Evolutionary conservation across 2,113 vertebrate species (phyloP), one percentile per base, ranked within the genome.

Genomic region (Tonatia bakeri): DNA sequence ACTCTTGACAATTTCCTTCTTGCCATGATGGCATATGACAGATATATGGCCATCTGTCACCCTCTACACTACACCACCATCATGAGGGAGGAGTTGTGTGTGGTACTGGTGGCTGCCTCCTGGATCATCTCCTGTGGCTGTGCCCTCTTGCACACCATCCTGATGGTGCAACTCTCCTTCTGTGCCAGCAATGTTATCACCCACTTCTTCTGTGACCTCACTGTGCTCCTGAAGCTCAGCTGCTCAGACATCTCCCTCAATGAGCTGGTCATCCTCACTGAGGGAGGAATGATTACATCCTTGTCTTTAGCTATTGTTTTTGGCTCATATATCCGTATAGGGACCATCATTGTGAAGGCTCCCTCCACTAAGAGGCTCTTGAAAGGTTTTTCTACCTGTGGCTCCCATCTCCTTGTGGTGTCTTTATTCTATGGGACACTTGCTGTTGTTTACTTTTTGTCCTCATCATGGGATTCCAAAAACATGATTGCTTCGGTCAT

Each of bases 331-430:
- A 16, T 89, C 3, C 0, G 0, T 6, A 98, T 98, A 54, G 54
- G 83, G 4, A 17, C 16, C 1, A 86, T 76, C 11, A 20, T 96
- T 19, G 38, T 97, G 16, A 96, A 13, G 17, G 52, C 40, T 1
- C 79, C 96, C 2, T 96, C 93, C 3, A 56, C 40, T 10, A 95
- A 80, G 50, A 92, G 33, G 50, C 15, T 90, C 7, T 81, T 64
- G 28, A 98, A 98, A 94, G 90, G 89, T 15, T 94, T 98, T 17
- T 97, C 97, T 20, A 98, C 97, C 0, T 98, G 97, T 87, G 85
- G 94, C 4, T 96, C 97, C 2, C 98, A 98, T 17, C 96, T 98
- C 26, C 67, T 90, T 19, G 93, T 97, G 5, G 96, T 98, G 1
- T 94, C 47, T 75, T 84, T 96, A 1, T 97, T 94, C 43, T 97